Evolutionary conservation across 2,797 vertebrate species (phyloP).

Genomic region (Scyliorhinus canicula): DNA sequence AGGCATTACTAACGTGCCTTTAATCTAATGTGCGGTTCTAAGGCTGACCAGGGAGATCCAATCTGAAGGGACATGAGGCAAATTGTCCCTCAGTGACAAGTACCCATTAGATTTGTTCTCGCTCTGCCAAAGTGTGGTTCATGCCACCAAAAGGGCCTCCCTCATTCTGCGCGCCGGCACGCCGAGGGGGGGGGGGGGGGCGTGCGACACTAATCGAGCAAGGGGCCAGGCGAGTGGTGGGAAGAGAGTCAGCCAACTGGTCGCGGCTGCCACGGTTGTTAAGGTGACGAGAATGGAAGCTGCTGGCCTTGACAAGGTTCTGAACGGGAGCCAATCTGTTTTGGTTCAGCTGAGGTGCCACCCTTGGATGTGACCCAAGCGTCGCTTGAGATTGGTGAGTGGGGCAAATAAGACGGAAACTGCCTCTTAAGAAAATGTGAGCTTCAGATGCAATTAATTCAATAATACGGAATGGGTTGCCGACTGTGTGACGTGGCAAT

Average conservation of each 20-base stretch:
- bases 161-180: not conserved
- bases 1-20: not conserved
- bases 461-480: not conserved
- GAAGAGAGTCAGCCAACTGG: not conserved
- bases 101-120: not conserved
- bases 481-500: not conserved
- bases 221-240: not conserved
- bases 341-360: not conserved
- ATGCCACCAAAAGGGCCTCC: not conserved
- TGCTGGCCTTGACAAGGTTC: not conserved
- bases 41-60: not conserved
- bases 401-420: not conserved
- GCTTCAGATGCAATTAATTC: not conserved
- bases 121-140: not conserved
- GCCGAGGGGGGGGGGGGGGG: too few relatives aligned
- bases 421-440: not conserved
- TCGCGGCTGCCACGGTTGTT: not conserved
- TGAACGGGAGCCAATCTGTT: not conserved
- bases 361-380: not conserved
- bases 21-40: not conserved
- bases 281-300: not conserved
- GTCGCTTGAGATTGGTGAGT: not conserved
- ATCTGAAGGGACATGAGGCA: not conserved
- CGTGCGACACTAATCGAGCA: not conserved
- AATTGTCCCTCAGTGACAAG: not conserved